These are phyloP conservation scores for Triops longicaudatus DNA, from an alignment of 1,140 invertebrate species.

Conservation along the genomic window DNA sequence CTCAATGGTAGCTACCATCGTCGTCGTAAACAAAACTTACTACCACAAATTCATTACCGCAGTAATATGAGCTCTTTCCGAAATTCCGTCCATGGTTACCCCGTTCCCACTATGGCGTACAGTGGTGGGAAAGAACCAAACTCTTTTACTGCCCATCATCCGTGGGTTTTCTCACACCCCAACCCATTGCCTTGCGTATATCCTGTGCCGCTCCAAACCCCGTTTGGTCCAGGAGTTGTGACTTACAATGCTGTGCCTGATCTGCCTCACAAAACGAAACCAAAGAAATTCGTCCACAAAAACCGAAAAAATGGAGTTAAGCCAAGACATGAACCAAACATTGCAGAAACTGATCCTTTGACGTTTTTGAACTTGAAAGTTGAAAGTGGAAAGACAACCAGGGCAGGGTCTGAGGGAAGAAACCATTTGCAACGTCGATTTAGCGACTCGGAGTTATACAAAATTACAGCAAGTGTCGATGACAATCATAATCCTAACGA, in stretches of 20 bases:
- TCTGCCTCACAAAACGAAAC: background rate
- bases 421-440: background rate
- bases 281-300: background rate
- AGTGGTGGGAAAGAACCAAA: background rate
- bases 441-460: background rate
- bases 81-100: constrained; percentile 4
- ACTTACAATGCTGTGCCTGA: background rate
- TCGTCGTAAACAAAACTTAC: background rate
- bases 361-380: background rate
- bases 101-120: background rate
- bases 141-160: background rate
- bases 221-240: background rate
- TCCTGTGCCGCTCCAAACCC: background rate
- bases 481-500: background rate
- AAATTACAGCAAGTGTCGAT: background rate
- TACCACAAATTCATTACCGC: background rate
- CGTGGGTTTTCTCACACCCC: constrained; percentile 5
- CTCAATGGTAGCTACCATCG: background rate
- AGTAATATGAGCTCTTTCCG: background rate
- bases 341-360: background rate
- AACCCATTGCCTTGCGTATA: background rate
- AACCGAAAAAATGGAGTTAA: background rate
- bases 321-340: background rate
- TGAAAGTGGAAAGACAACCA: background rate
- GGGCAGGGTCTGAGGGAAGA: background rate